Base-by-base conservation (phyloP, 2,888 invertebrate genomes). In the Scaeva pyrastri region DNA sequence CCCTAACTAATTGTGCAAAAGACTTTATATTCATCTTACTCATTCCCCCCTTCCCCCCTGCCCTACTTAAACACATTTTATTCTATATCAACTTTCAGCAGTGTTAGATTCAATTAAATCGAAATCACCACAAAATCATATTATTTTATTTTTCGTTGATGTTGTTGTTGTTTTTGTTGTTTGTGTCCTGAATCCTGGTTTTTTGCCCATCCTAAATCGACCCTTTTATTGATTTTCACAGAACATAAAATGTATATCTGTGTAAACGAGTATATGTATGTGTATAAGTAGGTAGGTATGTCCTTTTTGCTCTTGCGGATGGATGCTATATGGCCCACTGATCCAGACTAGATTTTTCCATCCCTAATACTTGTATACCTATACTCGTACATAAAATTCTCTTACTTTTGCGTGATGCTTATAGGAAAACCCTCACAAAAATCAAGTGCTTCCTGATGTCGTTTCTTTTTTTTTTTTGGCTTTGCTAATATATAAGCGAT, bases 141-240 rank as follows among this genome's bases (percentile, higher is more conserved):
- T 72, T n/a, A 52, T 52, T 52, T 52, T 21, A 52, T 77, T 58
- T 36, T 14, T n/a, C 23, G n/a, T 48, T 31, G 7, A 0, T 14
- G 16, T n/a, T 21, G 12, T 52, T n/a, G 21, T 55, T 23, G 52
- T 43, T 64, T n/a, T n/a, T n/a, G 2, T 50, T n/a, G 31, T 8
- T 31, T 31, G 31, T 31, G 31, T 31, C 31, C 31, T 31, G 31
- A 8, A 31, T 31, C 31, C 31, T 31, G 31, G 6, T 23, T 14
- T 52, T 19, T 19, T 36, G 14, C 41, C 21, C 60, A 41, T 58
- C 58, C 60, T 41, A 16, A 66, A n/a, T 66, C 64, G 45, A 48
- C 56, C 73, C 16, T 72, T 68, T 77, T 82, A 82, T 82, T 82
- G 78, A 78, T 83, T 78, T 78, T 74, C 48, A 48, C 41, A 43